Conservation (phyloP, 2,797 vertebrate species). For the Hydrolagus colliei region DNA sequence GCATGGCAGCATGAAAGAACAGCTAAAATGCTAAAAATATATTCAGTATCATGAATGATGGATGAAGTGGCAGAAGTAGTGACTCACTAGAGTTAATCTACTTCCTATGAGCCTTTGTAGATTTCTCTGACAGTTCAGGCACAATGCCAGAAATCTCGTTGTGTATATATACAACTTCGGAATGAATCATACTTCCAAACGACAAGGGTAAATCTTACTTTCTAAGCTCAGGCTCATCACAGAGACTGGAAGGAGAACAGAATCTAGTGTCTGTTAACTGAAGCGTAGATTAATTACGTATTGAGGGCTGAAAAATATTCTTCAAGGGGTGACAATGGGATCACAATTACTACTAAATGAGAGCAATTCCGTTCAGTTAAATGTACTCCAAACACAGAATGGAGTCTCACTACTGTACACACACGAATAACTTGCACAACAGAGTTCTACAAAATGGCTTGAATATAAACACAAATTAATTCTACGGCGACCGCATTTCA, state of each 20-base stretch:
- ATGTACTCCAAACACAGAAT: not conserved
- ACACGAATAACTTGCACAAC: too few relatives aligned
- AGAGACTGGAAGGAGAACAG: constrained; percentile 5
- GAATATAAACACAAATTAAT: too few relatives aligned
- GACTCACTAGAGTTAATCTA: constrained; percentile 53
- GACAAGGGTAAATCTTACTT: constrained; percentile 15
- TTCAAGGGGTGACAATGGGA: not conserved
- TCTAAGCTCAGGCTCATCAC: not conserved
- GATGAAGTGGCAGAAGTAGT: constrained; percentile 47
- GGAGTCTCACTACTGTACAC: too few relatives aligned
- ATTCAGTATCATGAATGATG: constrained; percentile 46
- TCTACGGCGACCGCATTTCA: too few relatives aligned
- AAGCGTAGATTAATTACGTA: not conserved
- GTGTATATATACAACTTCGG: constrained; percentile 16
- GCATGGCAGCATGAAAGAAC: constrained; percentile 31
- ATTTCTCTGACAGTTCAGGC: constrained; percentile 37
- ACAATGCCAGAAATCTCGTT: constrained; percentile 37
- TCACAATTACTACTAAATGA: not conserved
- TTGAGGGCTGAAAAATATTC: not conserved
- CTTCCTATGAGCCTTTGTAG: constrained; percentile 42
- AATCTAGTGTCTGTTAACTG: not conserved
- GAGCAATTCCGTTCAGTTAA: not conserved
- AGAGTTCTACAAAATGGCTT: too few relatives aligned
- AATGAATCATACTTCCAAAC: constrained; percentile 31
- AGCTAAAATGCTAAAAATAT: constrained; percentile 49